phyloP scores from a whole-genome alignment of 1,140 invertebrate species.

The Odontomachus brunneus region DNA sequence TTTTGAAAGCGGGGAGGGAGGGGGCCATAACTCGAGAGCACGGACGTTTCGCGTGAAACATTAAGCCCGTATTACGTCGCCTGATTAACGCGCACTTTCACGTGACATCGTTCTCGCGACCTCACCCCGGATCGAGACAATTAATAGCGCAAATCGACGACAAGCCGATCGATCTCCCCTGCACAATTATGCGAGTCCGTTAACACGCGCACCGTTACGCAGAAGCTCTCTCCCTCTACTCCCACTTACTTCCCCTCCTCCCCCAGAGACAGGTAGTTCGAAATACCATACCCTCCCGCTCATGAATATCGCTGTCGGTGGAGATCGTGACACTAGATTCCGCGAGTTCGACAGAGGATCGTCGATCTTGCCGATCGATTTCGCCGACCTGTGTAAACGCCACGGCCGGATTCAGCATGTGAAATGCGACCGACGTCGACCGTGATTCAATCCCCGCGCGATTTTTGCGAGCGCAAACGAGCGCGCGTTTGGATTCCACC shows the following conservation, averaged over 20 bases:
- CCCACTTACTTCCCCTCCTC: too few species aligned
- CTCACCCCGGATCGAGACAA: neutral
- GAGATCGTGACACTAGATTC: constrained; percentile 45
- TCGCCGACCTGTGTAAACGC: constrained; percentile 25
- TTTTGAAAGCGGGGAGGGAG: constrained; percentile 52
- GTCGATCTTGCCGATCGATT: constrained; percentile 56
- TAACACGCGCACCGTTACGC: constrained; percentile 15
- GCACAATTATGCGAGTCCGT: constrained; percentile 14
- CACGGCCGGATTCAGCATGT: constrained; percentile 4
- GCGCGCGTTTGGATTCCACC: too few species aligned
- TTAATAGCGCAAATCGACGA: constrained; percentile 40
- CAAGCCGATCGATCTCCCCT: constrained; percentile 3
- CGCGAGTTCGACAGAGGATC: neutral
- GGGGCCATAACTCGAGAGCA: constrained; percentile 63
- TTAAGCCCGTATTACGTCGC: constrained; percentile 66
- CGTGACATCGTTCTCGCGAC: neutral
- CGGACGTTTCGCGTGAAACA: constrained; percentile 63
- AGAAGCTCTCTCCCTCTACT: neutral
- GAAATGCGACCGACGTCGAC: constrained; percentile 67
- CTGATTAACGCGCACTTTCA: constrained; percentile 71
- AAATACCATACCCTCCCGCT: constrained; percentile 19
- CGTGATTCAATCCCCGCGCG: constrained; percentile 57
- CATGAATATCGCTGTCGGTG: constrained; percentile 26
- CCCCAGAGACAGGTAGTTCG: constrained; percentile 14
- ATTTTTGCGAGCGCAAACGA: constrained; percentile 12